phyloP scores from a whole-genome alignment of 1,140 invertebrate genomes.

The Dendroctonus ponderosae region DNA sequence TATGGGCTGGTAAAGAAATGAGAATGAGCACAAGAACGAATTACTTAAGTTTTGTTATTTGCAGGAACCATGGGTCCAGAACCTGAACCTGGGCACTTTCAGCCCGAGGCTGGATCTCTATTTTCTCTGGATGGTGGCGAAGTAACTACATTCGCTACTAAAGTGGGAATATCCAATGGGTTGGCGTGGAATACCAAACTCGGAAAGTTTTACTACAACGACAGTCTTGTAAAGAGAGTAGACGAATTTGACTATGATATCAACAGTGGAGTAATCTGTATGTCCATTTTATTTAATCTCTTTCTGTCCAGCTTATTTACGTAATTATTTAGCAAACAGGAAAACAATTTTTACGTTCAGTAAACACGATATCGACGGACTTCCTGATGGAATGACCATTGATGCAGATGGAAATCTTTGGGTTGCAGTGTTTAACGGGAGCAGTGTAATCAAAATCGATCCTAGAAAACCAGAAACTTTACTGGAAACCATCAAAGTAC shows the following conservation, averaged over 20 bases:
- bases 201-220: slow-evolving; percentile 73
- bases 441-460: slow-evolving; percentile 45
- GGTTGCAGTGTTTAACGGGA: slow-evolving; percentile 58
- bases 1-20: slow-evolving; percentile 57
- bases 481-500: slow-evolving; percentile 41
- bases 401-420: slow-evolving; percentile 65
- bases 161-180: slow-evolving; percentile 75
- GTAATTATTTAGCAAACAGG: slow-evolving; percentile 38
- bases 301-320: neutral
- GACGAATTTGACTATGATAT: slow-evolving; percentile 74
- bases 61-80: slow-evolving; percentile 42
- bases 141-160: slow-evolving; percentile 44
- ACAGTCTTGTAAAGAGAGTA: slow-evolving; percentile 64
- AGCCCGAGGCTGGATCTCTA: slow-evolving; percentile 36
- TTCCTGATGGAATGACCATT: slow-evolving; percentile 70
- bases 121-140: slow-evolving; percentile 31
- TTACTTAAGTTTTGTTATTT: slow-evolving; percentile 6
- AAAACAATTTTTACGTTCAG: slow-evolving; percentile 38
- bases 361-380: slow-evolving; percentile 41
- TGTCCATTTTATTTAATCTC: slow-evolving; percentile 45
- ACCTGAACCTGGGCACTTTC: slow-evolving; percentile 32
- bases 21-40: neutral
- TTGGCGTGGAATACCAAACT: slow-evolving; percentile 71
- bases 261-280: slow-evolving; percentile 64
- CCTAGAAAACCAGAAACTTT: slow-evolving; percentile 47